Conservation (phyloP, 1,140 invertebrate genomes). For the Orius insidiosus region DNA sequence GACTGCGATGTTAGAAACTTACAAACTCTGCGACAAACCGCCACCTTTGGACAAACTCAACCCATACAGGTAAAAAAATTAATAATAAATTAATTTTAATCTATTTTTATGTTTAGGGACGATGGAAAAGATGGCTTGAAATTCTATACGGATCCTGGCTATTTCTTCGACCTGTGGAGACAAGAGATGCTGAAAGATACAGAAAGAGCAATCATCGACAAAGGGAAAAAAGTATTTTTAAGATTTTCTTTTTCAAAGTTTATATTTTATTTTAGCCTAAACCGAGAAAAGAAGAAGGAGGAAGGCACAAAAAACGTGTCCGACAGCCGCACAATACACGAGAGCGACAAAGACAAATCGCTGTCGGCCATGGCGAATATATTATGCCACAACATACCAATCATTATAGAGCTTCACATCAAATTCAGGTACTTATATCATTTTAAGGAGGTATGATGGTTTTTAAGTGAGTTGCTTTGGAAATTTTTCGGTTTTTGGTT, state of each 20-base stretch:
- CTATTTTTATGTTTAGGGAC: constrained; percentile 39
- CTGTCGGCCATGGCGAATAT: constrained; percentile 68
- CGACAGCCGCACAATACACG: constrained; percentile 71
- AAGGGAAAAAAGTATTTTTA: constrained; percentile 54
- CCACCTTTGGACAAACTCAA: constrained; percentile 91
- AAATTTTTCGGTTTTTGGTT: too few relatives aligned
- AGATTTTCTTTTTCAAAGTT: background rate
- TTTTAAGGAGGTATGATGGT: background rate
- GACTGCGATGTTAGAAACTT: constrained; percentile 85
- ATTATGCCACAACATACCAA: constrained; percentile 45
- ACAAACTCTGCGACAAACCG: constrained; percentile 77
- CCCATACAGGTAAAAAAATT: constrained; percentile 48
- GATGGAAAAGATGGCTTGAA: constrained; percentile 96
- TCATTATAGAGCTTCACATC: constrained; percentile 31
- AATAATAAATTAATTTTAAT: too few relatives aligned
- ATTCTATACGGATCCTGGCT: constrained; percentile 97
- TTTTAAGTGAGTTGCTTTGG: too few relatives aligned
- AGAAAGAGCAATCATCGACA: constrained; percentile 69
- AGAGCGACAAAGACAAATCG: constrained; percentile 65
- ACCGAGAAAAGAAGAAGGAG: constrained; percentile 27
- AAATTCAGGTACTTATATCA: constrained; percentile 20
- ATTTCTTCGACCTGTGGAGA: constrained; percentile 97
- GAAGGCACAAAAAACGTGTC: constrained; percentile 61
- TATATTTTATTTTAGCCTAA: constrained; percentile 28
- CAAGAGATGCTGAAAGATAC: constrained; percentile 95